phyloP scores from a whole-genome alignment of 2,797 vertebrate genomes.

The Odontamblyopus rebecca region DNA sequence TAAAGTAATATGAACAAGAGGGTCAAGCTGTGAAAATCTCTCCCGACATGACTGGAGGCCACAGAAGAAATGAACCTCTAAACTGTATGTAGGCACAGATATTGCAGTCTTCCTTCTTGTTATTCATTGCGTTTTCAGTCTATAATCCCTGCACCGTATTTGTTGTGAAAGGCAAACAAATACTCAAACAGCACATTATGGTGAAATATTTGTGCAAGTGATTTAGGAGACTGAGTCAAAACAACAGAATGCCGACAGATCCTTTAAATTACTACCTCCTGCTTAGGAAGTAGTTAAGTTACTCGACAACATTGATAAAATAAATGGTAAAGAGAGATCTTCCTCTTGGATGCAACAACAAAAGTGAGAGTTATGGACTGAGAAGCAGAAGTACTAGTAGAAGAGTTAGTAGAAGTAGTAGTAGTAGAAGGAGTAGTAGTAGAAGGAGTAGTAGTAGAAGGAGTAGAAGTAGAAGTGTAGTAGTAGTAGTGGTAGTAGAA shows the following conservation, averaged over 20 bases:
- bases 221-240: slow-evolving; percentile 8
- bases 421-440: not conserved
- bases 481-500: not conserved
- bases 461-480: not conserved
- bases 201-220: slow-evolving; percentile 10
- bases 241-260: slow-evolving; percentile 4
- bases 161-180: slow-evolving; percentile 9
- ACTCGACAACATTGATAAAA: not conserved
- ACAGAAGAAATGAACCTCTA: slow-evolving; percentile 14
- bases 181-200: slow-evolving; percentile 11
- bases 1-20: not conserved
- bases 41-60: slow-evolving; percentile 7
- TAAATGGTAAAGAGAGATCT: not conserved
- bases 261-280: slow-evolving; percentile 8
- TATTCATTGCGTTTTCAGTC: not conserved
- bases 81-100: slow-evolving; percentile 5
- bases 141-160: not conserved
- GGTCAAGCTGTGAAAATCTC: slow-evolving; percentile 6
- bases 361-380: not conserved
- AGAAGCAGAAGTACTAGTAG: not conserved
- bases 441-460: not conserved
- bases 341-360: not conserved
- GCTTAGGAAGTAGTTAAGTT: not conserved
- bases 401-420: not conserved
- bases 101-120: not conserved